phyloP scores from a whole-genome alignment of 2,888 invertebrate genomes.

The Germaria angustata region DNA sequence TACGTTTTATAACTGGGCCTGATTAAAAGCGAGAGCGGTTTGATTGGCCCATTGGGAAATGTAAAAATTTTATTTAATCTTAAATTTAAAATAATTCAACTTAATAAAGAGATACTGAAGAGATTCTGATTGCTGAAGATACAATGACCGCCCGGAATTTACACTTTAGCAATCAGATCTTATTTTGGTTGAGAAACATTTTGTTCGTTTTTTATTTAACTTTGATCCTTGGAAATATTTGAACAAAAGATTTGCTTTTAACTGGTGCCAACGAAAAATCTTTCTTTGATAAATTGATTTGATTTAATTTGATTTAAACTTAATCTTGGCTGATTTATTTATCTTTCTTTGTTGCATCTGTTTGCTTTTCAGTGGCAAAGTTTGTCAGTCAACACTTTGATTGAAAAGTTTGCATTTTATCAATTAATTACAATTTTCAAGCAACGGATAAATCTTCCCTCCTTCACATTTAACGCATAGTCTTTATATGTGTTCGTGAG shows the following conservation, averaged over 20 bases:
- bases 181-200: too few relatives aligned
- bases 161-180: too few relatives aligned
- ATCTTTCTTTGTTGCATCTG: constrained; percentile 20
- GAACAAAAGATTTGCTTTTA: background rate
- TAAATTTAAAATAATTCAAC: too few relatives aligned
- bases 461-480: background rate
- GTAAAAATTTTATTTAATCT: too few relatives aligned
- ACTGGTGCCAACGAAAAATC: background rate
- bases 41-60: too few relatives aligned
- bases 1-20: too few relatives aligned
- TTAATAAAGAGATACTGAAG: too few relatives aligned
- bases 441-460: constrained; percentile 3
- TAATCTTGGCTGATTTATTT: constrained; percentile 52
- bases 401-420: constrained; percentile 61
- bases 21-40: too few relatives aligned
- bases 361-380: constrained; percentile 52
- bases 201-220: constrained; percentile 19
- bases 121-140: too few relatives aligned
- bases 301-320: constrained; percentile 41
- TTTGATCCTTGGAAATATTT: background rate
- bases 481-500: background rate
- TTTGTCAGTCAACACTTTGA: constrained; percentile 62
- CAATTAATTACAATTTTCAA: constrained; percentile 58
- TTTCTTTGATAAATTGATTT: constrained; percentile 1
- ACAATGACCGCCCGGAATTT: too few relatives aligned